Evolutionary conservation across 2,797 vertebrate species (phyloP), one percentile per base, ranked within the genome.

Genomic region (Hypotaenidia okinawae): DNA sequence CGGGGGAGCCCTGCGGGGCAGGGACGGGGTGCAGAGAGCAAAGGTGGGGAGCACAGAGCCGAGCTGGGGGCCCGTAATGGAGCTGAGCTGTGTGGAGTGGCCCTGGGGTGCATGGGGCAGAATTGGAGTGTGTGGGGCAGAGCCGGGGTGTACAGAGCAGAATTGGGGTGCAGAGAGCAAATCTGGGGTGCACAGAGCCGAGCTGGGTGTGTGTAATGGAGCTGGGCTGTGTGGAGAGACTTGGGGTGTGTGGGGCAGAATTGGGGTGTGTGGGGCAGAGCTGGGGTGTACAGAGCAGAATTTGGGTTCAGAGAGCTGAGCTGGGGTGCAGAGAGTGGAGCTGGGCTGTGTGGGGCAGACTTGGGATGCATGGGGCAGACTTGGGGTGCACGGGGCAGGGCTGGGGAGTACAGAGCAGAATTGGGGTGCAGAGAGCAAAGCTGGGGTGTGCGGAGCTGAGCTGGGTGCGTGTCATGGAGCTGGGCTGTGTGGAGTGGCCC

Each of bases 1-100:
- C 1, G 43, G 59, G 1, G 4, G 6, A 23, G 58, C 51, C 1
- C 0, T 24, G 37, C 2, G 21, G 19, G 12, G 45, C 35, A 22
- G 30, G n/a, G 5, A 4, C 24, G 57, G 25, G 43, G 43, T 45
- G 43, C 18, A 19, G 43, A 25, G 49, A 24, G 47, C 47, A 49
- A 19, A 49, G 47, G 19, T 49, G 47, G 47, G 47, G 28, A 5
- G 7, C 10, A 9, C 47, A 23, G 23, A 8, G 45, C 45, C 10
- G 22, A 49, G 23, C 23, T 23, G 49, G 49, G 49, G 24, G 23
- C 23, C 5, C 23, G 23, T 13, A 49, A 24, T 13, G 23, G 49
- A 49, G 49, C 49, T 25, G 49, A 23, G 43, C 43, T 43, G 43
- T 43, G 43, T 43, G 43, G 43, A 43, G 43, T 7, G 43, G 17